Evolutionary conservation across 2,888 invertebrate genomes (phyloP).

Genomic region (Fissipunctia ypsillon): DNA sequence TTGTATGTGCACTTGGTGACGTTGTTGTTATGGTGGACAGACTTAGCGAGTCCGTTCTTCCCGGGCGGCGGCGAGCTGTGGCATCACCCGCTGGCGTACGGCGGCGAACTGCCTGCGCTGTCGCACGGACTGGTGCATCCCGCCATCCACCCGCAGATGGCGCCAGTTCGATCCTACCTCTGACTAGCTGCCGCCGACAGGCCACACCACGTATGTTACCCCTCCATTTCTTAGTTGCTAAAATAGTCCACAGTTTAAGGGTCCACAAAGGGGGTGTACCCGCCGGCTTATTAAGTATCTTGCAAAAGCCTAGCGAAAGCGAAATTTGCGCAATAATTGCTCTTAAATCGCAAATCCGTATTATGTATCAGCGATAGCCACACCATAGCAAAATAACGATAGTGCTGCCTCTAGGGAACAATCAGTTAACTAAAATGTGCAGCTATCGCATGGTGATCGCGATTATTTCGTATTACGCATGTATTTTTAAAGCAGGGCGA

Average conservation of each 20-base stretch:
- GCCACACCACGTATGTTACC: slow-evolving; percentile 92
- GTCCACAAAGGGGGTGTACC: slow-evolving; percentile 6
- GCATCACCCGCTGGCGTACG: slow-evolving; percentile 96
- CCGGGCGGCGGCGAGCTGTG: slow-evolving; percentile 97
- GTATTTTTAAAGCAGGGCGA: no score
- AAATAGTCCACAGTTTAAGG: neutral
- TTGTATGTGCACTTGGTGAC: slow-evolving; percentile 52
- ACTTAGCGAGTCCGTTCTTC: slow-evolving; percentile 98
- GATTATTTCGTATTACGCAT: no score
- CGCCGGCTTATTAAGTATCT: no score
- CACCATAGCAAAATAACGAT: no score
- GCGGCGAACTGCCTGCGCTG: slow-evolving; percentile 95
- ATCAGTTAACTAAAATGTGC: no score
- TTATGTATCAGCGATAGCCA: no score
- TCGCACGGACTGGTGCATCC: slow-evolving; percentile 98
- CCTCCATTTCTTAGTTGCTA: neutral
- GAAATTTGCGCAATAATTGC: no score
- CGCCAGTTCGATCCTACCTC: slow-evolving; percentile 99
- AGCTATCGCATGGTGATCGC: no score
- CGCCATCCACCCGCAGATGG: slow-evolving; percentile 98
- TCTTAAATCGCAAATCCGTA: no score
- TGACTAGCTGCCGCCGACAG: slow-evolving; percentile 98
- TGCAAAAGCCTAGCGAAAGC: no score
- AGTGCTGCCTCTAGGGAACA: no score
- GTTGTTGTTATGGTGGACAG: slow-evolving; percentile 88